Evolutionary conservation across 1,140 invertebrate genomes (phyloP), one percentile per base, ranked within the genome.

Genomic region (Drosophila pallidifrons): DNA sequence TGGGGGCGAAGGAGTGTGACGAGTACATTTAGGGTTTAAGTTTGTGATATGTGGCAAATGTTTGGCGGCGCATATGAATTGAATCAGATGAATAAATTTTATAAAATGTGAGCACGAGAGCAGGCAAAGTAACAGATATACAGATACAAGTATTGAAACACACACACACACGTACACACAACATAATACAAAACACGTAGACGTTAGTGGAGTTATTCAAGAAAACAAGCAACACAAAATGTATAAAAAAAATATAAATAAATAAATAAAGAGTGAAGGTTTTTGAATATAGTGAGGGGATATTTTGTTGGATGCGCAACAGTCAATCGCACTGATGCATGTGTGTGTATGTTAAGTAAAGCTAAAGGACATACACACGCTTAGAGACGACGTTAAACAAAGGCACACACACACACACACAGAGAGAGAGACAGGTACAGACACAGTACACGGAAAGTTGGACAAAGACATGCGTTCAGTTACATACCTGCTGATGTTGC

Each of bases 401-500:
- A 49, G 38, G 57, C 10, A 59, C 52, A 20, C 35, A 32, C 25
- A 32, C 54, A 69, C 43, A 67, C 61, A 74, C 52, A 63, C n/a
- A n/a, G n/a, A 46, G 15, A 59, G 28, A 60, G 57, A 73, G 3
- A 65, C 58, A 54, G n/a, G 11, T 20, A 70, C 47, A 55, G 46
- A 73, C 35, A 43, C 15, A 77, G 10, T n/a, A 43, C 15, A 77
- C 10, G 30, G n/a, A 8, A 51, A 71, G 16, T 64, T 60, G 59
- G 45, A 55, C n/a, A 47, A 77, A 77, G 77, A 88, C 83, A 72
- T 87, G 83, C 76, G 59, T 74, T 67, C 32, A 55, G 52, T 41
- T 80, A 92, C 91, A 89, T 92, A 92, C 91, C 91, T 91, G 90
- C 71, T 76, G 91, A 67, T 77, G 70, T 72, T 68, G 71, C 38